Evolutionary conservation across 1,140 invertebrate species (phyloP), one percentile per base, ranked within the genome.

Genomic region (Cotesia vestalis): DNA sequence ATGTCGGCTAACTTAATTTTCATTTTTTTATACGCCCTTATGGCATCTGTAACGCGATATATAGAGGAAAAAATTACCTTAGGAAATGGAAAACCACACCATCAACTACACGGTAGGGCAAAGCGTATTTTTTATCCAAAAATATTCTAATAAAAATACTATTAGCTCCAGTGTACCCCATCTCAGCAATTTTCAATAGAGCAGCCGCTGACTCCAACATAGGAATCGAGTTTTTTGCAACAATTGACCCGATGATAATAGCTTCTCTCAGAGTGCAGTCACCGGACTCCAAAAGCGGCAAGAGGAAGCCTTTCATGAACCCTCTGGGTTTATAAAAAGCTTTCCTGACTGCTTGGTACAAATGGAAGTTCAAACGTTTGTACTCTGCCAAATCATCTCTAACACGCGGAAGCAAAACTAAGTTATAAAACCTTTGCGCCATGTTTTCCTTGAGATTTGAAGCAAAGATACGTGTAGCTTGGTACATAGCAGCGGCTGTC

Each of bases 261-360:
- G 98, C 97, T 89, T 99, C 98, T 74, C 97, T 87, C 55, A 99
- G 86, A 3, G 96, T 97, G 82, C 98, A 99, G 72, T 93, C 95
- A 46, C 96, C 96, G 78, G 94, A 92, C 92, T 97, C 94, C 79
- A 97, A 92, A 12, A 99, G 85, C 2, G 97, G 97, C 51, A 99
- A 79, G 36, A 99, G 85, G 77, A 99, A 93, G 77, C 98, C 98
- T 88, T 99, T 99, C 93, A 99, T 99, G 80, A 99, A 99, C n/a
- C 94, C 98, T 62, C 93, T 96, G 57, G 98, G 97, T 83, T 99
- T 99, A 84, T 95, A 99, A 0, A 99, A 86, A 8, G 98, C 90
- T 87, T 99, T 99, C 71, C 92, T 91, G 12, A 99, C 79, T 4
- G 98, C 96, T 89, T 96, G 94, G 85, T 98, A 99, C 6, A 99